Conservation (phyloP, 2,797 vertebrate species). For the Holocentrus rufus region DNA sequence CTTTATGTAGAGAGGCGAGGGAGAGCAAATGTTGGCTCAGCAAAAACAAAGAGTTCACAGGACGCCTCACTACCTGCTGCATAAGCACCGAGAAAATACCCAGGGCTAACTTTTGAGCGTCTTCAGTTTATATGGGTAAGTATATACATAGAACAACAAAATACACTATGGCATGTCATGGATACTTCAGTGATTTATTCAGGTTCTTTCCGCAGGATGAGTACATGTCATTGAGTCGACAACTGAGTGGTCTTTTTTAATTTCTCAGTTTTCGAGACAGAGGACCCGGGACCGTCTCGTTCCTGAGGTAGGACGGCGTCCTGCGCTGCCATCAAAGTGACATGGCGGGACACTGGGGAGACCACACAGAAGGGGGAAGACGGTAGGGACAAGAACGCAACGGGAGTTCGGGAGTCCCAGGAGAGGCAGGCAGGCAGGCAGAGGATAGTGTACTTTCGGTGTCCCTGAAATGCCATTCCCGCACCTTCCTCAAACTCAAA, state of each 20-base stretch:
- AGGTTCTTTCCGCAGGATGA: neutral
- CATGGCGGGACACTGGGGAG: constrained; percentile 45
- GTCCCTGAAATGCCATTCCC: constrained; percentile 63
- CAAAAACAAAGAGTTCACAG: constrained; percentile 34
- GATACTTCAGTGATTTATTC: neutral
- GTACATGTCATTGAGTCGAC: neutral
- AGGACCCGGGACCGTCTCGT: constrained; percentile 45
- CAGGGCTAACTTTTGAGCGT: neutral
- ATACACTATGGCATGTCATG: neutral
- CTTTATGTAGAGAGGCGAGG: constrained; percentile 10
- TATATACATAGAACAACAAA: constrained; percentile 2
- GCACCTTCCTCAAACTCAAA: constrained; percentile 60
- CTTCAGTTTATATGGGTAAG: neutral
- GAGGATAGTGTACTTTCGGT: constrained; percentile 63
- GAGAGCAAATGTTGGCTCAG: constrained; percentile 45
- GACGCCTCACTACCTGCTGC: constrained; percentile 16
- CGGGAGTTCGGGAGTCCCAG: constrained; percentile 42
- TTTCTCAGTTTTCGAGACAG: constrained; percentile 19
- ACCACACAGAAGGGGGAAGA: constrained; percentile 29
- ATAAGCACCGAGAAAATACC: constrained; percentile 7
- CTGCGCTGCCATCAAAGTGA: constrained; percentile 50
- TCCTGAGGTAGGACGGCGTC: constrained; percentile 37
- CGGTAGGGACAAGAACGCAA: constrained; percentile 44
- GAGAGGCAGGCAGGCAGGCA: constrained; percentile 38
- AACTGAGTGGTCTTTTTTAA: constrained; percentile 17